Conservation (phyloP, 2,888 invertebrate genomes). For the Plagiodera versicolora region DNA sequence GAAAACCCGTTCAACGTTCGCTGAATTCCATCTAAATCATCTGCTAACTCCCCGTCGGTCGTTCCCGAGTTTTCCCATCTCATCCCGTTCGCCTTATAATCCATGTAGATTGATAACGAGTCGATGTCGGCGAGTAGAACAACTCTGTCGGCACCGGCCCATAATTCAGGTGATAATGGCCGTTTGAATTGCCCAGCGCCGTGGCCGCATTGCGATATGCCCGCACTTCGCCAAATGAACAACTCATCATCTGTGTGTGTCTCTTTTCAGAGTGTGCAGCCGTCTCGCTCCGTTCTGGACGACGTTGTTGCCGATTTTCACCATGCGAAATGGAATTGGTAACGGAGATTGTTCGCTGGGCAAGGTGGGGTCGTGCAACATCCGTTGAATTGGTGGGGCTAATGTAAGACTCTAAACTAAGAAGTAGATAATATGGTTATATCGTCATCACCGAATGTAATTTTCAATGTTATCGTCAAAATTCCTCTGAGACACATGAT, state of each 20-base stretch:
- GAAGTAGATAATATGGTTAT: no score
- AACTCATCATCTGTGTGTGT: conserved; percentile 49
- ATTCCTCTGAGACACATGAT: no score
- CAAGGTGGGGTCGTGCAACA: no score
- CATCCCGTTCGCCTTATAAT: conserved; percentile 39
- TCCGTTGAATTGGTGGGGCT: no score
- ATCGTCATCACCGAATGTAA: no score
- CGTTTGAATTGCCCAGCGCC: conserved; percentile 52
- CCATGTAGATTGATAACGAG: conserved; percentile 51
- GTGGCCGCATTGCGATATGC: conserved; percentile 53
- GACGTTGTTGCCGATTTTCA: no score
- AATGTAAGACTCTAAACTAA: no score
- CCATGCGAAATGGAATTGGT: no score
- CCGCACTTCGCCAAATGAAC: conserved; percentile 54
- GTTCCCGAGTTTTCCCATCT: conserved; percentile 24
- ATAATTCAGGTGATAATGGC: conserved; percentile 57
- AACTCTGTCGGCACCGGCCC: conserved; percentile 54
- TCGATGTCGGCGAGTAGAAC: conserved; percentile 50
- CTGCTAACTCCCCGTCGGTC: conserved; percentile 13
- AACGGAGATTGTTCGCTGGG: no score
- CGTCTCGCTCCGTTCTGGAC: no score
- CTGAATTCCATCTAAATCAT: conserved; percentile 17
- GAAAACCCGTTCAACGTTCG: no score
- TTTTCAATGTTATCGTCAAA: no score
- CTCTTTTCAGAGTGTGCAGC: conserved; percentile 35